Percentiles rank a stretch among this genome's conserved stretches.
These are phyloP conservation scores for Lepidonotus clava DNA, from an alignment of 2,888 invertebrate species.

Conservation along the genomic window DNA sequence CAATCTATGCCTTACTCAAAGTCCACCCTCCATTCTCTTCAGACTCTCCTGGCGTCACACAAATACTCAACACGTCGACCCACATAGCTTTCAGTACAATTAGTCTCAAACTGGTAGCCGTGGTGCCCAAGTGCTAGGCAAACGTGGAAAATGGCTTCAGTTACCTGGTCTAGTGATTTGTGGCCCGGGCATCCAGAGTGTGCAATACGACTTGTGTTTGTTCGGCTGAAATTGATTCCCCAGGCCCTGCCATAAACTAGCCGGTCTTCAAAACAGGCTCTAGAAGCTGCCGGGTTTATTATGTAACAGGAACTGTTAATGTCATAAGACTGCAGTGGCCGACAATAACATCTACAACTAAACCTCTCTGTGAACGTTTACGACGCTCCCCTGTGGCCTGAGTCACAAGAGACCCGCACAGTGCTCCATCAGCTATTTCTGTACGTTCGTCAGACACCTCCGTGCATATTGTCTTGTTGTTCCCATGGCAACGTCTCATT, in stretches of 20 bases:
- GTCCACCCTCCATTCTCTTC: too few species aligned
- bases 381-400: background rate
- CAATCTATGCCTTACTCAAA: too few species aligned
- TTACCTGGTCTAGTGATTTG: too few species aligned
- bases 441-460: background rate
- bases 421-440: background rate
- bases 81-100: too few species aligned
- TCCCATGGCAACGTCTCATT: slow-evolving; percentile 9
- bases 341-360: background rate
- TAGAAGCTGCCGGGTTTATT: background rate
- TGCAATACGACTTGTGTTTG: too few species aligned
- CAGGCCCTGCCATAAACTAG: background rate
- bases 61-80: too few species aligned
- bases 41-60: too few species aligned
- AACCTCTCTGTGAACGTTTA: slow-evolving; percentile 1
- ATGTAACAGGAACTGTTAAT: background rate
- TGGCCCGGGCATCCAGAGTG: too few species aligned
- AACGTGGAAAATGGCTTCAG: too few species aligned
- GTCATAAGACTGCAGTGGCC: background rate
- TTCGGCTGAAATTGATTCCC: background rate
- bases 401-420: background rate
- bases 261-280: background rate
- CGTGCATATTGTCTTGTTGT: background rate
- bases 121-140: too few species aligned
- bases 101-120: too few species aligned